phyloP scores from a whole-genome alignment of 1,140 invertebrate species.

The Eriosoma lanigerum region DNA sequence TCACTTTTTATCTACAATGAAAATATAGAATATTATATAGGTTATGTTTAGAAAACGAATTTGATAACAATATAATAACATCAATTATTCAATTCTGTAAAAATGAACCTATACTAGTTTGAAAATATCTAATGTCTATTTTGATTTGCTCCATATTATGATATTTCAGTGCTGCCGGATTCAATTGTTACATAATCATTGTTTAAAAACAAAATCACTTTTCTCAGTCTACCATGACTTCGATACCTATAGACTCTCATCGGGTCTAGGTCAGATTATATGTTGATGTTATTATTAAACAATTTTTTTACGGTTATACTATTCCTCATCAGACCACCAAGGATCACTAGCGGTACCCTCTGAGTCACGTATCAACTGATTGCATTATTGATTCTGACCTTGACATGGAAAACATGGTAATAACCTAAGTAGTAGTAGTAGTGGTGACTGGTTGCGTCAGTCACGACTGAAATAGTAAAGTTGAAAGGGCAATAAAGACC shows the following conservation, averaged over 20 bases:
- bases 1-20: constrained; percentile 29
- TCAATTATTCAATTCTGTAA: background rate
- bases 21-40: background rate
- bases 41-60: constrained; percentile 14
- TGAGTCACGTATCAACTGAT: background rate
- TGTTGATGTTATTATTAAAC: background rate
- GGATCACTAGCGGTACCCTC: constrained; percentile 2
- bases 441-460: constrained; percentile 36
- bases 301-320: too few species aligned
- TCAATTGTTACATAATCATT: background rate
- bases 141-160: background rate
- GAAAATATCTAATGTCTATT: background rate
- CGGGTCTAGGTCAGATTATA: constrained; percentile 23
- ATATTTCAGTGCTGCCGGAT: too few species aligned
- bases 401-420: constrained; percentile 38
- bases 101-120: background rate
- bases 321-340: constrained; percentile 13
- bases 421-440: background rate
- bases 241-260: background rate
- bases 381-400: constrained; percentile 19
- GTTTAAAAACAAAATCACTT: background rate
- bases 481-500: background rate
- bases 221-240: background rate
- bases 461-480: constrained; percentile 7
- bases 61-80: background rate